A percentile compares a stretch with the other conserved stretches of the same genome.
Evolutionary conservation across 2,113 vertebrate species (phyloP).

Genomic region (Prionailurus bengalensis): DNA sequence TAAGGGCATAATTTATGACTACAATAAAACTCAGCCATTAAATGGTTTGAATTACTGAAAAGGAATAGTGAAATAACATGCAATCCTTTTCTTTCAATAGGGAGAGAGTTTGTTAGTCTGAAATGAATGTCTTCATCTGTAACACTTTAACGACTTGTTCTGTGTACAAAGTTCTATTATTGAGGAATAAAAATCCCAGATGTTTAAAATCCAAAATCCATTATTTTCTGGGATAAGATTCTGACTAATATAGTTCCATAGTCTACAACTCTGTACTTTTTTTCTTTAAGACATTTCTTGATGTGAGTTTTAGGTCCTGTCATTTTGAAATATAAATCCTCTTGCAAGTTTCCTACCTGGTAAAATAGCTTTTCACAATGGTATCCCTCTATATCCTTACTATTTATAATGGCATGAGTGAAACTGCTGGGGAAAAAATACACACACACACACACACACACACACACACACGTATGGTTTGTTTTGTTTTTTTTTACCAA

Average conservation of each 20-base stretch:
- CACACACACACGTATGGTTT: no score
- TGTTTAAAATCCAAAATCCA: background rate
- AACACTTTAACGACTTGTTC: background rate
- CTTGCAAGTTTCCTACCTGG: constrained; percentile 69
- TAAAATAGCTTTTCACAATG: constrained; percentile 80
- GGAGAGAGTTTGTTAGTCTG: background rate
- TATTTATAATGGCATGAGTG: constrained; percentile 69
- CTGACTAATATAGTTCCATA: constrained; percentile 47
- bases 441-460: no score
- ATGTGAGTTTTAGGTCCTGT: constrained; percentile 73
- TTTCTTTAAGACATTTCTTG: constrained; percentile 73
- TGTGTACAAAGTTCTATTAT: background rate
- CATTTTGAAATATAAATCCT: constrained; percentile 82
- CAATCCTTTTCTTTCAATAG: background rate
- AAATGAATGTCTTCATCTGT: background rate
- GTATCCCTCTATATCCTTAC: constrained; percentile 60
- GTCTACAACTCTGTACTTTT: constrained; percentile 54
- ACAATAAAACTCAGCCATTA: background rate
- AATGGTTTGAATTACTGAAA: background rate
- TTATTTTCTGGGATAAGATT: constrained; percentile 3
- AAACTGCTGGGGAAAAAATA: constrained; percentile 71
- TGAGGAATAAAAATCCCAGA: background rate
- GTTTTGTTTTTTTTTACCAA: constrained; percentile 16
- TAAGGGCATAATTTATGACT: background rate
- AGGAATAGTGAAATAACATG: background rate